Evolutionary conservation across 92 coral and sea anemone species (phyloP).

Genomic region (Actinostola sp.): DNA sequence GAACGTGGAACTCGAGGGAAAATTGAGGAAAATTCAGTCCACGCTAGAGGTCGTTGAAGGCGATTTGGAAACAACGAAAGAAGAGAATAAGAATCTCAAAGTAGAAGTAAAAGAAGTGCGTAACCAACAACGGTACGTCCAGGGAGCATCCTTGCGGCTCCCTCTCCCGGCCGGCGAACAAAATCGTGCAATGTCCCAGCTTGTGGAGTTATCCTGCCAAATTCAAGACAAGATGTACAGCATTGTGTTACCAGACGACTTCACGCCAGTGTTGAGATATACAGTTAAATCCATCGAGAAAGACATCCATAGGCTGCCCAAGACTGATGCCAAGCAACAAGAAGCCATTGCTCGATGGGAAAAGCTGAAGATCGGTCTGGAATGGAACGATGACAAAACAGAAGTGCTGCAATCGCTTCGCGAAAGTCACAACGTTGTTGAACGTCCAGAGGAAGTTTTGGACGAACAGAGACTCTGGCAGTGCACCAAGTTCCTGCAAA

Average conservation of each 20-base stretch:
- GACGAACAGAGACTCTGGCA: conserved; percentile 2
- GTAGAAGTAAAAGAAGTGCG: conserved; percentile 23
- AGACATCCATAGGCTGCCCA: conserved; percentile 43
- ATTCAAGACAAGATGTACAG: conserved; percentile 32
- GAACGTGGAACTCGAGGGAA: conserved; percentile 2
- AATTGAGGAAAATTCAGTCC: conserved; percentile 1
- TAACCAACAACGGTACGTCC: conserved; percentile 18
- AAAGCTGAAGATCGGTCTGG: conserved; percentile 20
- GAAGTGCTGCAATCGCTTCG: conserved; percentile 33
- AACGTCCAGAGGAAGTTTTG: background rate
- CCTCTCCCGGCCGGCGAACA: conserved; percentile 15
- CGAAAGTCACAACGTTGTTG: conserved; percentile 27
- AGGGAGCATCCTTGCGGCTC: background rate
- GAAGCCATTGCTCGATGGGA: conserved; percentile 40
- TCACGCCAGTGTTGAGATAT: conserved; percentile 30
- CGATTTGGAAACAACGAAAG: conserved; percentile 34
- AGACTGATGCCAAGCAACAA: conserved; percentile 21
- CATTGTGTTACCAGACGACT: conserved; percentile 34
- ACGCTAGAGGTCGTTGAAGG: conserved; percentile 11
- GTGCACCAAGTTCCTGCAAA: conserved; percentile 8
- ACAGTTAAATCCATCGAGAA: conserved; percentile 17
- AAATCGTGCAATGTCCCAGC: conserved; percentile 9
- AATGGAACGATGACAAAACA: conserved; percentile 34
- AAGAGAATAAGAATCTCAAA: conserved; percentile 34
- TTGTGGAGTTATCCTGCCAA: conserved; percentile 32